Base-by-base conservation (phyloP, 1,140 invertebrate genomes). In the Drosophila arawakana region DNA sequence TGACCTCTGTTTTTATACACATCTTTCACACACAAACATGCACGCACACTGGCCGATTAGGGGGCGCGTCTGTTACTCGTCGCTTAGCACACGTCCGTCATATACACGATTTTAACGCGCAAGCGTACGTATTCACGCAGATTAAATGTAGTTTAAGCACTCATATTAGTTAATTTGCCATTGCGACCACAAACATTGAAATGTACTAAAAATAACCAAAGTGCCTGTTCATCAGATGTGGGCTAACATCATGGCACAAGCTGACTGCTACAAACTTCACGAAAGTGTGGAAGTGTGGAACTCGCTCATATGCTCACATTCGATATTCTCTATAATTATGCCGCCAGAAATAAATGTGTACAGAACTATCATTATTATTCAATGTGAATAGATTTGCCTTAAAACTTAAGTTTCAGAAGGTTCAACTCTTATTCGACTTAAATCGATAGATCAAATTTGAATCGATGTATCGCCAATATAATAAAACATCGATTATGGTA, bases 1-100 rank as follows among this genome's bases (percentile, higher is more conserved):
- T 88, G 84, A 89, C 84, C 84, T 89, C 84, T 88, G 76, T 10
- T 76, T 76, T 65, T 44, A 54, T 25, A 41, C 70, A 68, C 50
- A 73, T 55, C 52, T 70, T 35, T 44, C 30, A 54, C 47, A 73
- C 61, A 41, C 47, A 68, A 50, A 57, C 49, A 61, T 68, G 50
- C 66, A 49, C 65, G 59, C 41, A 43, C 52, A 55, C 34, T 54
- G 6, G 34, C 60, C 10, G 9, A 15, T 21, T 34, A 54, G 68
- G 82, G 60, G 81, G 82, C 79, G 39, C 71, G 65, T 55, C 58
- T 61, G n/a, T 52, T 25, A 43, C 46, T 18, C 11, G 34, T 11
- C 47, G 35, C 46, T 59, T 10, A 49, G 9, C 52, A 18, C n/a
- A 60, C 41, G 25, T 47, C 15, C 41, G 15, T 30, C 58, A 60